A percentile compares a stretch with the other conserved stretches of the same genome.
Evolutionary conservation across 2,888 invertebrate genomes (phyloP).

Genomic region (Heliothis peltigera): DNA sequence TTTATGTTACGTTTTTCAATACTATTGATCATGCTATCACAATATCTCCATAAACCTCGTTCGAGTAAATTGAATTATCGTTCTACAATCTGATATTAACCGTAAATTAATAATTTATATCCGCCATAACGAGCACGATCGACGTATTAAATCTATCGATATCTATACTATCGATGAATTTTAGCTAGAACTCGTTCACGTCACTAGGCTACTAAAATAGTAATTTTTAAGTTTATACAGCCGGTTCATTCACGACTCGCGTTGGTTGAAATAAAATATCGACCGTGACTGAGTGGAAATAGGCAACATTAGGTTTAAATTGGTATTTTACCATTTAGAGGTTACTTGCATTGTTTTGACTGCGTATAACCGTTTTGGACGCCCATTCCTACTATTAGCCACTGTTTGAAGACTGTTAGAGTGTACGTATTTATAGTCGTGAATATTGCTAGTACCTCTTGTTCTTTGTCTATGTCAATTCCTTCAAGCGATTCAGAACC

Average conservation of each 20-base stretch:
- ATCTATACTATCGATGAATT: slow-evolving; percentile 41
- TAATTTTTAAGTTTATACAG: slow-evolving; percentile 71
- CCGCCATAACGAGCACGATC: slow-evolving; percentile 37
- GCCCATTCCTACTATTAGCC: slow-evolving; percentile 35
- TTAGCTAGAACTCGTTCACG: slow-evolving; percentile 34
- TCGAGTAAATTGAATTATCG: slow-evolving; percentile 43
- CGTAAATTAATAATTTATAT: slow-evolving; percentile 50
- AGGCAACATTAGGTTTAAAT: slow-evolving; percentile 55
- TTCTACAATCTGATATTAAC: slow-evolving; percentile 46
- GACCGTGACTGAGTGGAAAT: slow-evolving; percentile 71
- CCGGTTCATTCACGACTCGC: slow-evolving; percentile 73
- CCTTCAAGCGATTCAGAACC: too few relatives aligned
- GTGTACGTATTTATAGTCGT: neutral
- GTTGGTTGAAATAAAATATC: slow-evolving; percentile 68
- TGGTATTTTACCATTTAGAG: slow-evolving; percentile 43
- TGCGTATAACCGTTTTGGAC: slow-evolving; percentile 19
- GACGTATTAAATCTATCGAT: slow-evolving; percentile 42
- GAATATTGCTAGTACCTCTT: too few relatives aligned
- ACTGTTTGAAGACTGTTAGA: slow-evolving; percentile 38
- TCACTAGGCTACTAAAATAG: slow-evolving; percentile 75
- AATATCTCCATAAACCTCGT: slow-evolving; percentile 30
- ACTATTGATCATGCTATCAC: slow-evolving; percentile 24
- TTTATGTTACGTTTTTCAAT: slow-evolving; percentile 25
- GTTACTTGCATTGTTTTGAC: slow-evolving; percentile 47
- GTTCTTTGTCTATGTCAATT: too few relatives aligned